Base-by-base conservation (phyloP, 1,140 invertebrate genomes). In the Wiebesia pumilae region DNA sequence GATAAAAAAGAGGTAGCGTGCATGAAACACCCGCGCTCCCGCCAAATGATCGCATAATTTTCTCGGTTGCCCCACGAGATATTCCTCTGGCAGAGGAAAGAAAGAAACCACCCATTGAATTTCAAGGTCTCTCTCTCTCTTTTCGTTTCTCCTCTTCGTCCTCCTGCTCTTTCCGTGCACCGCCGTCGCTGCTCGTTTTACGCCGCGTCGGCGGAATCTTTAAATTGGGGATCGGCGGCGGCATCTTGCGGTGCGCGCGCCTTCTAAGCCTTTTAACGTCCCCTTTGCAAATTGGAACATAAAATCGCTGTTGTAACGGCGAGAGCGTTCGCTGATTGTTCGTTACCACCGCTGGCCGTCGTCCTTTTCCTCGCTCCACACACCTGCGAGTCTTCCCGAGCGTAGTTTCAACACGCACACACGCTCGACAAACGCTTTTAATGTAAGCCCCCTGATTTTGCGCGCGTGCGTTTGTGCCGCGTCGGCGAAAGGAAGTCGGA, bases 11-110 rank as follows among this genome's bases (percentile, higher is more conserved):
- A 43, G 33, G 19, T 38, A 27, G 69, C 35, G 35, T 24, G 33
- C 35, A 73, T 1, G 16, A 75, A 6, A 62, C 19, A 54, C 78
- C 78, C 40, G 77, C 62, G 65, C 51, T 30, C 30, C 38, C 27
- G 40, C 81, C 83, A 81, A 87, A 87, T 87, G 86, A 87, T 87
- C 86, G 77, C 86, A 87, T 87, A 87, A 87, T 87, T 87, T 87
- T 87, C 67, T 78, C 47, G 43, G 67, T 10, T 38, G 43, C 43
- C 19, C 19, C 69, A 27, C 27, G n/a, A 47, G 40, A 47, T 77
- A 51, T 30, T n/a, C 43, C 10, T 12, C 30, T 35, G 47, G 10
- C 38, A 81, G 58, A 81, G 78, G 47, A 21, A 35, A 62, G 58
- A 84, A 54, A 87, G 69, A 81, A 80, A 67, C 35, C 85, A 82